Percentiles rank a stretch among this genome's conserved stretches.
Evolutionary conservation across 2,113 vertebrate species (phyloP).

Genomic region (Corapipo altera): DNA sequence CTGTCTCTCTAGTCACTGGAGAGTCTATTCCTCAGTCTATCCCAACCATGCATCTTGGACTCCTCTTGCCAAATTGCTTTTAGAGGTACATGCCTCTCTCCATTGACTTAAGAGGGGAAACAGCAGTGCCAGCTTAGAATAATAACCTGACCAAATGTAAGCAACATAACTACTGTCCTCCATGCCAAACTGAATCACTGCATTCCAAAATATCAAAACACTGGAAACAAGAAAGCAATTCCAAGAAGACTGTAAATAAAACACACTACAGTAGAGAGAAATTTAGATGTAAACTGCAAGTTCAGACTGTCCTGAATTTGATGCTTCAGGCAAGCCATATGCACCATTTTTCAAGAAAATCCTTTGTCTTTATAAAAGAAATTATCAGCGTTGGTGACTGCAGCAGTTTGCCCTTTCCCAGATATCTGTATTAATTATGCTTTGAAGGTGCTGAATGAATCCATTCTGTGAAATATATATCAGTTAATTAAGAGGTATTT

Average conservation of each 20-base stretch:
- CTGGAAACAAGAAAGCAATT: neutral
- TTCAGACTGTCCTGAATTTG: neutral
- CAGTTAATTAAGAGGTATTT: slow-evolving; percentile 13
- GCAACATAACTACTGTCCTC: neutral
- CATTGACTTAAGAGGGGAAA: neutral
- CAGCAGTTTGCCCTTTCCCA: neutral
- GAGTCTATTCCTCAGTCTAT: neutral
- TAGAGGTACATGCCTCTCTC: neutral
- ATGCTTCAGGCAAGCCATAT: neutral
- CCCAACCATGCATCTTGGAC: too few species aligned
- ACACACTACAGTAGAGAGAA: neutral
- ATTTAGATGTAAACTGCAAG: neutral
- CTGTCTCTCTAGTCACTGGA: neutral
- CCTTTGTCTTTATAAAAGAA: neutral
- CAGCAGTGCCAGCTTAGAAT: neutral
- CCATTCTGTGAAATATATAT: neutral
- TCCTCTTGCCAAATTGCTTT: neutral
- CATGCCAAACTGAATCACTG: neutral
- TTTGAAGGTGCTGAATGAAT: neutral
- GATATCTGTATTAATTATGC: neutral
- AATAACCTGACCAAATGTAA: neutral
- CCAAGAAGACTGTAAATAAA: neutral
- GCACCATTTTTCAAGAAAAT: neutral
- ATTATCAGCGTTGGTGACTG: neutral
- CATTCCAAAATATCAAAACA: neutral